Conservation (phyloP, 2,113 vertebrate species). For the Leptocoma aspasia region DNA sequence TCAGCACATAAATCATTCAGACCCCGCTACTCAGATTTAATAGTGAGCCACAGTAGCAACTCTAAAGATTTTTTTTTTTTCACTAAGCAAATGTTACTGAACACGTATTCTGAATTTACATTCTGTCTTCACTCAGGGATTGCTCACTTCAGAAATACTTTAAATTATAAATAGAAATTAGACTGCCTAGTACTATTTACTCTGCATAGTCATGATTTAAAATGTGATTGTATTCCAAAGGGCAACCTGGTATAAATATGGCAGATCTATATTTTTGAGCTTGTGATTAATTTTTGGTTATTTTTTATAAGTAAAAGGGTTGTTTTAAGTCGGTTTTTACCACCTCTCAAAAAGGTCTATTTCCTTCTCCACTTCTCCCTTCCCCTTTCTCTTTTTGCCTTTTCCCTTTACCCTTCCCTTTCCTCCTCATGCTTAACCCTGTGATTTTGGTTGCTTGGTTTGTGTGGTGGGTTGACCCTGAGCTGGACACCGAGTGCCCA, state of each 20-base stretch:
- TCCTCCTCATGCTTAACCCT: neutral
- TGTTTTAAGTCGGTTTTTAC: neutral
- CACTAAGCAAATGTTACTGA: neutral
- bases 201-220: neutral
- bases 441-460: neutral
- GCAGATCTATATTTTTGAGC: neutral
- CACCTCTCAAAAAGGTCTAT: neutral
- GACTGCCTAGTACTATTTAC: neutral
- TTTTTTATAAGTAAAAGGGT: neutral
- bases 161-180: neutral
- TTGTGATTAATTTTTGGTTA: neutral
- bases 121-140: neutral
- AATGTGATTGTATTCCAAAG: neutral
- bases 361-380: neutral
- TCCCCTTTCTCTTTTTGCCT: neutral
- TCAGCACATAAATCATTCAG: slow-evolving; percentile 32
- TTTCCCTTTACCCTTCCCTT: neutral
- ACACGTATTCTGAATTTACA: neutral
- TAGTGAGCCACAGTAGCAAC: slow-evolving; percentile 11
- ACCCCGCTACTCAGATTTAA: slow-evolving; percentile 20
- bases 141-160: neutral
- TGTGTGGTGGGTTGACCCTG: neutral
- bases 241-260: neutral
- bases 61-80: neutral
- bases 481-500: neutral